phyloP scores from a whole-genome alignment of 2,113 vertebrate genomes.

The Notothenia rossii region DNA sequence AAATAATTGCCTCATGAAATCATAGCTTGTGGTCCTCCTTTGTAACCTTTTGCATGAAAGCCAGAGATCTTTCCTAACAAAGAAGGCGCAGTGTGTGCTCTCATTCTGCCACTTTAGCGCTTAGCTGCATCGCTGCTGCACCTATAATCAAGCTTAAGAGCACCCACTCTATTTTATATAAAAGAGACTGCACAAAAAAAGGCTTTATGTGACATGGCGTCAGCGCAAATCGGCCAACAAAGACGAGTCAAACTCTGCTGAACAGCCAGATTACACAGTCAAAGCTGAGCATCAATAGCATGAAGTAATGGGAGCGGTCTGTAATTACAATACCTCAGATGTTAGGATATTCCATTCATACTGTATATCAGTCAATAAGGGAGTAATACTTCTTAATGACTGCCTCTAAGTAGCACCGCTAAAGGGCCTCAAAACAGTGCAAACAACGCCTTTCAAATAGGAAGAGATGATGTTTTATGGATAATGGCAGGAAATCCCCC shows the following conservation, averaged over 20 bases:
- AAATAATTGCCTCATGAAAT: constrained; percentile 15
- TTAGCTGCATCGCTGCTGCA: background rate
- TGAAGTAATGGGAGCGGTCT: constrained; percentile 5
- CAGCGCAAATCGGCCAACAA: background rate
- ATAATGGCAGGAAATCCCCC: constrained; percentile 45
- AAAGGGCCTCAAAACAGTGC: constrained; percentile 13
- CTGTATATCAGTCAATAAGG: constrained; percentile 21
- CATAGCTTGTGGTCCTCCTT: constrained; percentile 12
- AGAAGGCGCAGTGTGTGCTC: constrained; percentile 6
- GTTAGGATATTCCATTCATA: constrained; percentile 34
- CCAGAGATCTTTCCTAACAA: background rate
- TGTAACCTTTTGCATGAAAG: constrained; percentile 5
- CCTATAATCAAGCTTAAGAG: constrained; percentile 30
- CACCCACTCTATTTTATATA: constrained; percentile 3
- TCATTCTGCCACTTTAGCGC: constrained; percentile 8
- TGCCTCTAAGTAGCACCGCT: background rate
- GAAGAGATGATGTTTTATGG: constrained; percentile 20
- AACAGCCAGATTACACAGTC: background rate
- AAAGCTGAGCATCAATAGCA: constrained; percentile 18
- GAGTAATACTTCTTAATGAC: constrained; percentile 38
- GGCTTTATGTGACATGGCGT: constrained; percentile 11
- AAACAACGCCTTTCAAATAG: constrained; percentile 49
- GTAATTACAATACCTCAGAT: constrained; percentile 43
- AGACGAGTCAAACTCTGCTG: background rate
- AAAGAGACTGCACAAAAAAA: background rate